These are phyloP conservation scores for Aldrovandia affinis DNA, from an alignment of 2,797 vertebrate species.

Conservation along the genomic window DNA sequence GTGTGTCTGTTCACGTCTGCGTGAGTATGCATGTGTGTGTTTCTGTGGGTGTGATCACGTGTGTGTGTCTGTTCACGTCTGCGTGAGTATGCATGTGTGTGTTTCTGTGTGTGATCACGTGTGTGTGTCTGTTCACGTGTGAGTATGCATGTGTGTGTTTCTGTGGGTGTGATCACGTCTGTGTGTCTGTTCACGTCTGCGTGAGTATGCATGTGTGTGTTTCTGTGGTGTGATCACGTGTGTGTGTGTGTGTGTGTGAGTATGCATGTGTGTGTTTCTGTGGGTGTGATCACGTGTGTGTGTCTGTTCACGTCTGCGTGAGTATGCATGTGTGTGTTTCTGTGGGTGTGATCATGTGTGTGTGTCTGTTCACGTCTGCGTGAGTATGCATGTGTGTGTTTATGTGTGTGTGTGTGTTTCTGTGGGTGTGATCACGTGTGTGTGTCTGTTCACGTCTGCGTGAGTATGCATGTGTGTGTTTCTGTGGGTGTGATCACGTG, in stretches of 20 bases:
- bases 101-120: neutral
- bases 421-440: neutral
- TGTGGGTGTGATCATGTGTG: constrained; percentile 11
- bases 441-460: neutral
- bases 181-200: too few species aligned
- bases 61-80: too few species aligned
- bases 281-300: constrained; percentile 2
- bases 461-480: neutral
- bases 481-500: neutral
- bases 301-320: too few species aligned
- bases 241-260: constrained; percentile 9
- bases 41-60: neutral
- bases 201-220: neutral
- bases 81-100: neutral
- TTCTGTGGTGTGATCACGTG: too few species aligned
- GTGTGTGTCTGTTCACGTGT: constrained; percentile 11
- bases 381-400: neutral
- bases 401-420: constrained; percentile 4
- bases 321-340: neutral
- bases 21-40: neutral
- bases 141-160: neutral
- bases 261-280: neutral
- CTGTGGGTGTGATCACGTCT: neutral
- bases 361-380: neutral
- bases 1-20: neutral